Evolutionary conservation across 53 echinoderm and acorn worm genomes (phyloP).

Genomic region (Mesocentrotus franciscanus): DNA sequence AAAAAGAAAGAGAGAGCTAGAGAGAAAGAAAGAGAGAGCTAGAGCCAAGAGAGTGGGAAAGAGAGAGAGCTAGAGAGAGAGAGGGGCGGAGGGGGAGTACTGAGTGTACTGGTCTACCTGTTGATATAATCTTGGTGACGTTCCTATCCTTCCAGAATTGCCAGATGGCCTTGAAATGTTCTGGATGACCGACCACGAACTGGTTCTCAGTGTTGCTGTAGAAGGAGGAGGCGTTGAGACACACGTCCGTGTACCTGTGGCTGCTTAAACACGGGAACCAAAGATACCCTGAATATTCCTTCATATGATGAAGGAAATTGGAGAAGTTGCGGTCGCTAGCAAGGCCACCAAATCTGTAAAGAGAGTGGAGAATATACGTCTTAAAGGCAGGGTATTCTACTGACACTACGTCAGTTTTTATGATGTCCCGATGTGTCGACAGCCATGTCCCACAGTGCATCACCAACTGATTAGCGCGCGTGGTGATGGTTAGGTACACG

Average conservation of each 20-base stretch:
- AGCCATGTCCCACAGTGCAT: too few species aligned
- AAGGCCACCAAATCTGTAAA: slow-evolving; percentile 45
- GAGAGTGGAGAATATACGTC: not conserved
- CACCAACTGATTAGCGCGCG: too few species aligned
- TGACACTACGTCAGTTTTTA: too few species aligned
- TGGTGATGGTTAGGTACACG: too few species aligned
- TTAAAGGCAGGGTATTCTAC: too few species aligned
- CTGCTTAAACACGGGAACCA: slow-evolving; percentile 51
- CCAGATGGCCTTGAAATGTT: slow-evolving; percentile 69
- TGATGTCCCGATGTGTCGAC: too few species aligned
- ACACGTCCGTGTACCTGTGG: slow-evolving; percentile 26
- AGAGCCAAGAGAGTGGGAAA: not conserved
- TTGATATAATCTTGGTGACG: slow-evolving; percentile 62
- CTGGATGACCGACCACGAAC: slow-evolving; percentile 69
- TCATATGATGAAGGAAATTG: not conserved
- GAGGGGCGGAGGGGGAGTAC: not conserved
- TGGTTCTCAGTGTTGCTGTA: slow-evolving; percentile 64
- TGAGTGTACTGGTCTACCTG: slow-evolving; percentile 29
- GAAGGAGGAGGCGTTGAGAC: slow-evolving; percentile 38
- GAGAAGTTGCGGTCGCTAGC: slow-evolving; percentile 10
- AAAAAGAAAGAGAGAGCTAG: too few species aligned
- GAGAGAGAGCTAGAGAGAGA: not conserved
- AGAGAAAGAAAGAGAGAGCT: not conserved
- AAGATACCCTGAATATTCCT: slow-evolving; percentile 35
- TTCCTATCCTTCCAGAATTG: slow-evolving; percentile 70